Conservation (phyloP, 2,113 vertebrate species). For the Morone chrysops region DNA sequence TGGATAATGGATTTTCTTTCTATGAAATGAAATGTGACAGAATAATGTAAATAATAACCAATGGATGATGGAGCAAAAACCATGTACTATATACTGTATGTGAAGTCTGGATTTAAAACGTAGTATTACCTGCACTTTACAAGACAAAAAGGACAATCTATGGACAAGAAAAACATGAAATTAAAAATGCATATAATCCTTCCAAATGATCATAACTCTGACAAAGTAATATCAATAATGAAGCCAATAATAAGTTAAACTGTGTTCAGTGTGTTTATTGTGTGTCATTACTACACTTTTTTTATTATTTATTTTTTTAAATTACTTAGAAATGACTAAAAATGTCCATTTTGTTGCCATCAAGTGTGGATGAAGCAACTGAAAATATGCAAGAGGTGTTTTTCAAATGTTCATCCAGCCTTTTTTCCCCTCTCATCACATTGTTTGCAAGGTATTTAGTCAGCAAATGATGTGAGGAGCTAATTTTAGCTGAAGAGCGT, state of each 20-base stretch:
- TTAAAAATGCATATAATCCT: conserved; percentile 77
- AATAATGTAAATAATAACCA: conserved; percentile 77
- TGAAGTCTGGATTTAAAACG: conserved; percentile 75
- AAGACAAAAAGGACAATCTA: conserved; percentile 83
- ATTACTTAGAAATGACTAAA: too few species aligned
- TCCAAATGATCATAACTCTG: conserved; percentile 81
- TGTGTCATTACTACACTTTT: conserved; percentile 28
- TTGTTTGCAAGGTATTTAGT: conserved; percentile 39
- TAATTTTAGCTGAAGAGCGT: conserved; percentile 69
- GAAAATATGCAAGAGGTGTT: conserved; percentile 13
- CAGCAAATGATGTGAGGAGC: conserved; percentile 53
- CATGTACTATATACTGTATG: conserved; percentile 77
- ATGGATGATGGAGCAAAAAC: conserved; percentile 59
- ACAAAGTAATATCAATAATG: conserved; percentile 81
- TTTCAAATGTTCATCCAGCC: conserved; percentile 13
- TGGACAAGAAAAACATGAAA: conserved; percentile 67
- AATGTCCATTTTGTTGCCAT: background rate
- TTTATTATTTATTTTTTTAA: background rate
- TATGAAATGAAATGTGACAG: conserved; percentile 80
- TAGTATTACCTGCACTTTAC: conserved; percentile 86
- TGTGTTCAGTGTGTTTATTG: conserved; percentile 72
- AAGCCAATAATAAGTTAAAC: conserved; percentile 79
- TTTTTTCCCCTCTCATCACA: conserved; percentile 6
- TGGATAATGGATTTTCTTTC: conserved; percentile 79
- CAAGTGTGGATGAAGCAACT: background rate